These are phyloP conservation scores for Rhyacophila brunnea DNA, from an alignment of 1,140 invertebrate genomes.

Conservation along the genomic window DNA sequence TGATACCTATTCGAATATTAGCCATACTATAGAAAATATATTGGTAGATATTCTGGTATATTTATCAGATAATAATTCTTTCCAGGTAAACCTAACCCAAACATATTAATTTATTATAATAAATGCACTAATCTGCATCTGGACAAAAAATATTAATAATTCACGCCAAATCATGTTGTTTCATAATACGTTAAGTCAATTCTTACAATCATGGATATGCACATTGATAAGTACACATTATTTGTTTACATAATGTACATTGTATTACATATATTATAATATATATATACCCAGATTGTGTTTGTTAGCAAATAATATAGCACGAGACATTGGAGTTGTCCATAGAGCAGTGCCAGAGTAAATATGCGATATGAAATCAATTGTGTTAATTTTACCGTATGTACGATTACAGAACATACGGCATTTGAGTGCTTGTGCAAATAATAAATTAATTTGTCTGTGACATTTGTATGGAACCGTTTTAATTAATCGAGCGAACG, in stretches of 20 bases:
- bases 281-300: no score
- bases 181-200: background rate
- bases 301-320: conserved; percentile 10
- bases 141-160: no score
- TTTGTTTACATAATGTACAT: background rate
- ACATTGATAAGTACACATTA: background rate
- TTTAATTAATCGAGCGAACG: conserved; percentile 27
- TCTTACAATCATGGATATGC: conserved; percentile 12
- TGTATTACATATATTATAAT: no score
- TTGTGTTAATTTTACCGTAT: conserved; percentile 28
- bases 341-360: background rate
- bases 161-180: no score
- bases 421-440: conserved; percentile 29
- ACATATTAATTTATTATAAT: no score
- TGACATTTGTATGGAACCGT: conserved; percentile 18
- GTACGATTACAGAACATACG: conserved; percentile 17
- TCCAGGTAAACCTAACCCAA: no score
- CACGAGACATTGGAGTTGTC: background rate
- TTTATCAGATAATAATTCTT: no score
- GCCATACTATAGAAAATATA: no score
- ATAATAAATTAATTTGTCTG: conserved; percentile 34
- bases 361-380: conserved; percentile 29
- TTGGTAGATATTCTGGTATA: no score
- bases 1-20: no score
- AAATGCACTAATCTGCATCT: no score